Evolutionary conservation across 2,113 vertebrate species (phyloP).

Genomic region (Shinisaurus crocodilurus): DNA sequence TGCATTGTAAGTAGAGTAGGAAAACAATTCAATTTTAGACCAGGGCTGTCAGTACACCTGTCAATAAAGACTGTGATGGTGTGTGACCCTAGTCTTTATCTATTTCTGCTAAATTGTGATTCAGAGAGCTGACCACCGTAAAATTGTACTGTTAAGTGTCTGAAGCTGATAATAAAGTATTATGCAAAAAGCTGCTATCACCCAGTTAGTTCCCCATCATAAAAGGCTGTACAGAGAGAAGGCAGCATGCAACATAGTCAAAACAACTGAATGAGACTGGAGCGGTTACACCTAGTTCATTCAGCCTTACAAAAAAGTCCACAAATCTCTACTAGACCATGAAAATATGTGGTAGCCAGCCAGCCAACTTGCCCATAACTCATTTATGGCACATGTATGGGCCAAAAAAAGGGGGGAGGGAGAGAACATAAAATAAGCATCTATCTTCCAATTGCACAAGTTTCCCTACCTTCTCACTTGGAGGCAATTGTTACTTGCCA

Average conservation of each 20-base stretch:
- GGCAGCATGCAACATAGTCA: background rate
- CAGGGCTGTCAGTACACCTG: background rate
- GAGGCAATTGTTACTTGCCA: background rate
- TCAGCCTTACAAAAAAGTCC: background rate
- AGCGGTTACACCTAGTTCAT: background rate
- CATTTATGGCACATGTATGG: too few relatives aligned
- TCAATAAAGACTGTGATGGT: background rate
- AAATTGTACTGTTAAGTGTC: too few relatives aligned
- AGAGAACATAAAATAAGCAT: background rate
- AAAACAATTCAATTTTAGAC: background rate
- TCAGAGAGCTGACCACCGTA: background rate
- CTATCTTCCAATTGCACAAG: background rate
- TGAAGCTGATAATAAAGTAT: background rate
- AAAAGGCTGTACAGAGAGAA: background rate
- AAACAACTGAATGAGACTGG: too few relatives aligned
- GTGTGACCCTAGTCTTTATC: too few relatives aligned
- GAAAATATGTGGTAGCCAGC: background rate
- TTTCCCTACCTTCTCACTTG: background rate
- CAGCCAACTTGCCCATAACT: background rate
- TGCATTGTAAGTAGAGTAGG: background rate
- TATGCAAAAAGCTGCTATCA: background rate
- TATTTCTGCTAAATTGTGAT: background rate
- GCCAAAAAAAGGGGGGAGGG: background rate
- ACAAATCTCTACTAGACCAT: background rate
- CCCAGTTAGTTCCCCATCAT: too few relatives aligned